Evolutionary conservation across 2,888 invertebrate species (phyloP).

Genomic region (Leptinotarsa haldemani): DNA sequence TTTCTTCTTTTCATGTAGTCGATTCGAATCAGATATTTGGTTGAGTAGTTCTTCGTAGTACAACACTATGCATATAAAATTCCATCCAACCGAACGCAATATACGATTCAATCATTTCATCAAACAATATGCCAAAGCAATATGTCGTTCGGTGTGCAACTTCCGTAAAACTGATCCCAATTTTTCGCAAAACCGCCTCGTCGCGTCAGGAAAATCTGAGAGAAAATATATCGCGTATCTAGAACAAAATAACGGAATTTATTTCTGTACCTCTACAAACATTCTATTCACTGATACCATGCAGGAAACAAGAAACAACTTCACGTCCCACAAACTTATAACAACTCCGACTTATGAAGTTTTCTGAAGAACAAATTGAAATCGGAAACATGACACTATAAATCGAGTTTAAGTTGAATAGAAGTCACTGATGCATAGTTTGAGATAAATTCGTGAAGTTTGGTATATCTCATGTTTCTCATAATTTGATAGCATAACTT

Average conservation of each 20-base stretch:
- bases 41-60: too few relatives aligned
- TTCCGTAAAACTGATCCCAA: neutral
- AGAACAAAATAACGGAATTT: constrained; percentile 4
- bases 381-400: constrained; percentile 22
- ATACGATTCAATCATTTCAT: neutral
- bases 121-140: neutral
- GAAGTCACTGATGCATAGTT: constrained; percentile 24
- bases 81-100: neutral
- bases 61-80: neutral
- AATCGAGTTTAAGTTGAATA: constrained; percentile 28
- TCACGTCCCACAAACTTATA: constrained; percentile 20
- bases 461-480: neutral
- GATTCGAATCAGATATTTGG: too few relatives aligned
- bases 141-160: neutral
- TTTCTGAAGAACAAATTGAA: constrained; percentile 28
- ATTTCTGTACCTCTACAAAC: constrained; percentile 6
- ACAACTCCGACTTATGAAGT: constrained; percentile 24
- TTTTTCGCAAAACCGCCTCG: neutral
- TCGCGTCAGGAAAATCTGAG: constrained; percentile 11
- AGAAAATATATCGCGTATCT: neutral
- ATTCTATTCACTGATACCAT: constrained; percentile 1
- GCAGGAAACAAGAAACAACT: constrained; percentile 14
- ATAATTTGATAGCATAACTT: neutral
- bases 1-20: too few relatives aligned
- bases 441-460: constrained; percentile 25